Evolutionary conservation across 1,140 invertebrate species (phyloP).

Genomic region (Psilanteris sp.): DNA sequence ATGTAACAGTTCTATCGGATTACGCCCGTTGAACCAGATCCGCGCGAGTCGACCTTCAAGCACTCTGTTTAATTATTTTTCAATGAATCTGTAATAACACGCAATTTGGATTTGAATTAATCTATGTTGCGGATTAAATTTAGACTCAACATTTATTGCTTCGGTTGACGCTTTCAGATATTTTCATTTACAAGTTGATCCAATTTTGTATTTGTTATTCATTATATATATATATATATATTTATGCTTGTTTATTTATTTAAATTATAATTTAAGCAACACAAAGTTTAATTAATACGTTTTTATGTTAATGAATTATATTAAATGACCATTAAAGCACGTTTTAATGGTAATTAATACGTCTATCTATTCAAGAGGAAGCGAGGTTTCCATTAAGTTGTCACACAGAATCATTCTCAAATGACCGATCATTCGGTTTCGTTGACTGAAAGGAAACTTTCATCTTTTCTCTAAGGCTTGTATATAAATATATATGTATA

Average conservation of each 20-base stretch:
- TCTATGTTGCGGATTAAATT: too few relatives aligned
- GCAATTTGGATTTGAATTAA: too few relatives aligned
- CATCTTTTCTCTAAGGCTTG: not conserved
- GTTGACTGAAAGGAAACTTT: slow-evolving; percentile 2
- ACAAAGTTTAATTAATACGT: too few relatives aligned
- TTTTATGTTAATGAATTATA: too few relatives aligned
- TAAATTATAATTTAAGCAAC: too few relatives aligned
- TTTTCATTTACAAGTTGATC: too few relatives aligned
- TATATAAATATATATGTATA: too few relatives aligned
- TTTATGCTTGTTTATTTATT: too few relatives aligned
- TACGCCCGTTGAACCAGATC: slow-evolving; percentile 58
- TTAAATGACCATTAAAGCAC: slow-evolving; percentile 14
- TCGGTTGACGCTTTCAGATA: too few relatives aligned
- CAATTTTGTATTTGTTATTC: too few relatives aligned
- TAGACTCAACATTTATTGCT: too few relatives aligned
- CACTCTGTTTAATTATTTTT: slow-evolving; percentile 38
- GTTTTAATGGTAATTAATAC: slow-evolving; percentile 22
- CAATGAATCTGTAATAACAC: slow-evolving; percentile 25
- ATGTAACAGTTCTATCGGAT: slow-evolving; percentile 57
- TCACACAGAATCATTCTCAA: slow-evolving; percentile 17
- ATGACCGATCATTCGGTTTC: slow-evolving; percentile 7
- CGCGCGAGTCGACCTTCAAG: slow-evolving; percentile 26
- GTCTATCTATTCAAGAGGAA: slow-evolving; percentile 25
- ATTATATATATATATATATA: too few relatives aligned
- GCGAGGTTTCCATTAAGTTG: slow-evolving; percentile 38